Conservation (phyloP, 2,888 invertebrate genomes). For the Hofmannophila pseudospretella region DNA sequence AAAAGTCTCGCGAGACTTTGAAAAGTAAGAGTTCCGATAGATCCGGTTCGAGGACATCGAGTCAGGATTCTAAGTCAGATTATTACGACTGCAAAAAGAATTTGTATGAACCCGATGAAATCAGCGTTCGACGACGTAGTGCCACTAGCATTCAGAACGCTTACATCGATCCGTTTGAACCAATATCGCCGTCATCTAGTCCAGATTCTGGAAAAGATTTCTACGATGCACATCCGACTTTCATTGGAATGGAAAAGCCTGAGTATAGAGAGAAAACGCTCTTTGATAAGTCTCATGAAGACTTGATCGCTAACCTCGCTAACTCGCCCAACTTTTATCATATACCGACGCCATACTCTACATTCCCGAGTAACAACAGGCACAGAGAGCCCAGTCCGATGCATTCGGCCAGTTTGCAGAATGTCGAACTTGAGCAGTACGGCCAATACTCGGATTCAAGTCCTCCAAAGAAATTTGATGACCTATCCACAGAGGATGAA, state of each 20-base stretch:
- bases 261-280: constrained; percentile 72
- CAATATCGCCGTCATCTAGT: constrained; percentile 80
- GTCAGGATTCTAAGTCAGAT: constrained; percentile 85
- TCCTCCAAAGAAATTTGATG: constrained; percentile 58
- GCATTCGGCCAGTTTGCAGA: constrained; percentile 83
- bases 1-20: constrained; percentile 80
- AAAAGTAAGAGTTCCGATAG: constrained; percentile 80
- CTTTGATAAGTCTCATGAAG: constrained; percentile 78
- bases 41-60: constrained; percentile 81
- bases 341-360: constrained; percentile 79
- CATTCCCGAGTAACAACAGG: constrained; percentile 76
- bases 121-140: constrained; percentile 48
- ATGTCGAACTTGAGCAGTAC: constrained; percentile 83
- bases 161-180: constrained; percentile 64
- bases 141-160: constrained; percentile 55
- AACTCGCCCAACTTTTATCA: constrained; percentile 72
- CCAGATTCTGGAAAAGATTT: constrained; percentile 82
- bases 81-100: constrained; percentile 81
- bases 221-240: constrained; percentile 74
- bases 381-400: constrained; percentile 79
- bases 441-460: constrained; percentile 53
- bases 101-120: constrained; percentile 59
- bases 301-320: constrained; percentile 73
- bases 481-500: constrained; percentile 73
- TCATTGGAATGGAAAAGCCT: constrained; percentile 62